Evolutionary conservation across 2,113 vertebrate genomes (phyloP), one percentile per base, ranked within the genome.

Genomic region (Oryzias woworae): DNA sequence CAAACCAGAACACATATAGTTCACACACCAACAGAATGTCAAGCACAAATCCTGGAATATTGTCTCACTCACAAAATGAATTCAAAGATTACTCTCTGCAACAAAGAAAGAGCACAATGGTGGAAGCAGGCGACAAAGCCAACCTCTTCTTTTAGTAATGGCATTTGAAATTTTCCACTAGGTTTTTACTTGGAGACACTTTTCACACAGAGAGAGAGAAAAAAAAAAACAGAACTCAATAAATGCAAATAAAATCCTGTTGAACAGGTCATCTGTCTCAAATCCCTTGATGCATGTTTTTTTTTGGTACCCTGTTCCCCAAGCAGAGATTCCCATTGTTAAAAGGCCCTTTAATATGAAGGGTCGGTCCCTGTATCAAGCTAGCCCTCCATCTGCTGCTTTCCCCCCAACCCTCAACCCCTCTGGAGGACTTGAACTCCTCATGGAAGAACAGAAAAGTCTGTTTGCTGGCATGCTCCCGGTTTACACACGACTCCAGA

Each of bases 331-430:
- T 81, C 80, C 74, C 74, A 50, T 79, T 59, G 64, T 81, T 70
- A 83, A 84, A 86, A 83, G 85, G 75, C 87, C 83, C 87, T 90
- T 91, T 91, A 90, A 91, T 91, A 89, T 88, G 88, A 91, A 90
- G 88, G 86, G 83, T 71, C 83, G n/a, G 69, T 87, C 71, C 80
- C 80, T 77, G 77, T 71, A 61, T 66, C 55, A 66, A 83, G 62
- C 69, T 73, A 68, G 66, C 53, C 60, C 51, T 70, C 75, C 7
- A 28, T 50, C 67, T 71, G 62, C 57, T 68, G 22, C 55, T 58
- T 28, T 36, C 55, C 23, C 66, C 55, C 53, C 55, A 20, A 66
- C 55, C 53, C 52, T 67, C 50, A 28, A 53, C 56, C 62, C 20
- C 73, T 53, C 64, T 53, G 14, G 5, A 85, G 75, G 69, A 66